Evolutionary conservation across 1,140 invertebrate species (phyloP).

Genomic region (Diuraphis noxia): DNA sequence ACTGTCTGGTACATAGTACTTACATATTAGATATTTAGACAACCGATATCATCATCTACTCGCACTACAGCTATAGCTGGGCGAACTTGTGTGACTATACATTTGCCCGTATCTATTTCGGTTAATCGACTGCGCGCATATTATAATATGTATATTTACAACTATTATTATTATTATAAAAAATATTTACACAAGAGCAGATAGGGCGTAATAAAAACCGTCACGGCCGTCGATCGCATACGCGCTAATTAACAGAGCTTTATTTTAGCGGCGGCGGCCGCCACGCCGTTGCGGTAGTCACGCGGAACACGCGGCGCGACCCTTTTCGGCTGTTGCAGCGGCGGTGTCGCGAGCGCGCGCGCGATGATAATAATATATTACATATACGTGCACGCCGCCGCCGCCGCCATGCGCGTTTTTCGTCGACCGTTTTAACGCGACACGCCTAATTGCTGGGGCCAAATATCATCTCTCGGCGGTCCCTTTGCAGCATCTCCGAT

Average conservation of each 20-base stretch:
- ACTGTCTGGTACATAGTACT: too few relatives aligned
- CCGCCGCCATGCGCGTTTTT: constrained; percentile 11
- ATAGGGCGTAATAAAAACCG: constrained; percentile 41
- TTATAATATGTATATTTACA: too few relatives aligned
- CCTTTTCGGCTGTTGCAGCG: not conserved
- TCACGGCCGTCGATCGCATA: constrained; percentile 46
- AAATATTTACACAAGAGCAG: constrained; percentile 13
- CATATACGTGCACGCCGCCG: not conserved
- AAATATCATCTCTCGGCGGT: constrained; percentile 25
- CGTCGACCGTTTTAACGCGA: constrained; percentile 18
- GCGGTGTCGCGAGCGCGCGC: not conserved
- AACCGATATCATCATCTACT: too few relatives aligned
- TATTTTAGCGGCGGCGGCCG: not conserved
- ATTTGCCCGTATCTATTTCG: not conserved
- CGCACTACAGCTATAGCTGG: too few relatives aligned
- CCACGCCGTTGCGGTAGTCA: constrained; percentile 2
- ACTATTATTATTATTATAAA: not conserved
- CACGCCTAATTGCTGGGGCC: constrained; percentile 48
- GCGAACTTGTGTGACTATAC: not conserved
- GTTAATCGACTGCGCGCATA: not conserved
- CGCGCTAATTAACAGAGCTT: constrained; percentile 48
- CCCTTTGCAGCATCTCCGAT: not conserved
- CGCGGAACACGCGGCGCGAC: not conserved
- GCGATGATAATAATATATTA: constrained; percentile 16
- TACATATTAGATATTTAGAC: too few relatives aligned